Conservation (phyloP, 2,113 vertebrate species). For the Penelope pileata region DNA sequence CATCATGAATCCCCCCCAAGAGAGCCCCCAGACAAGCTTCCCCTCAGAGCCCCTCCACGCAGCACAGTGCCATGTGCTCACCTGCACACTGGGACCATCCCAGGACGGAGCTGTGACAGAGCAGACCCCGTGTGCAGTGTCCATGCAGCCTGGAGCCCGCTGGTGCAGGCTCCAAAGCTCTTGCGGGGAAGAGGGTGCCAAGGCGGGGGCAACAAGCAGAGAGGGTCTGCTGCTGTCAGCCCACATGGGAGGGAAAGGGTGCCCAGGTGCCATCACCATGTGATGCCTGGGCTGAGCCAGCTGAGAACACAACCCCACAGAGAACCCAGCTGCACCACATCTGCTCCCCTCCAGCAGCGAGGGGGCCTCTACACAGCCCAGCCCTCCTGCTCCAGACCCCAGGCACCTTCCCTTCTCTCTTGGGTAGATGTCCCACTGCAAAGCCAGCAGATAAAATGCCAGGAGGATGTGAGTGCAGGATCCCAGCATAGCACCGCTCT, state of each 20-base stretch:
- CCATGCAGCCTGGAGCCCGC: neutral
- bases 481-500: rapidly evolving
- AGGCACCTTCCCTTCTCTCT: neutral
- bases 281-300: rapidly evolving
- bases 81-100: neutral
- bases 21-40: neutral
- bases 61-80: neutral
- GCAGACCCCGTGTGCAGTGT: rapidly evolving
- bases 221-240: neutral
- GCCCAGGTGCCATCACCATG: neutral
- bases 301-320: neutral
- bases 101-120: neutral
- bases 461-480: rapidly evolving
- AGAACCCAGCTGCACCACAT: neutral
- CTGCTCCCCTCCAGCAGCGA: rapidly evolving
- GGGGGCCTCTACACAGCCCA: rapidly evolving
- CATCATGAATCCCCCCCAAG: rapidly evolving
- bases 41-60: rapidly evolving
- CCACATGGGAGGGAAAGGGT: neutral
- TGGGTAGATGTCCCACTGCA: neutral
- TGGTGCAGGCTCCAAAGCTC: rapidly evolving
- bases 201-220: neutral
- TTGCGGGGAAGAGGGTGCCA: rapidly evolving
- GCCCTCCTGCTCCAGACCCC: neutral
- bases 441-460: neutral